phyloP scores from a whole-genome alignment of 2,113 vertebrate species.

The Zootoca vivipara region DNA sequence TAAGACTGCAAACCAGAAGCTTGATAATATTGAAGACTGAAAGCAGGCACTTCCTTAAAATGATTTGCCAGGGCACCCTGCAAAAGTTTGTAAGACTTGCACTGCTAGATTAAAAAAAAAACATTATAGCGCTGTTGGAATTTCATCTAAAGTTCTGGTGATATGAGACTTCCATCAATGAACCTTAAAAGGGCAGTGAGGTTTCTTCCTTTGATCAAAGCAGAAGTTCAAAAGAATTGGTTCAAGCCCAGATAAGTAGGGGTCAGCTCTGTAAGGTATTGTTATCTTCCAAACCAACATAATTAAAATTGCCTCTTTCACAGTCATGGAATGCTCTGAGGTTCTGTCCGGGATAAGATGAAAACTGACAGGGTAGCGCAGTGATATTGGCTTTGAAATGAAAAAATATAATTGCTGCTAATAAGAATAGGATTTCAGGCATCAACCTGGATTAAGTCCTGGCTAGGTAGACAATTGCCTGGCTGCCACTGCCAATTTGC shows the following conservation, averaged over 20 bases:
- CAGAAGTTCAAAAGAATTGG: constrained; percentile 41
- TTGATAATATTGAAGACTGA: neutral
- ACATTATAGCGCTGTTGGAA: neutral
- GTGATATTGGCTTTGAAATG: constrained; percentile 42
- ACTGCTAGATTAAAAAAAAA: neutral
- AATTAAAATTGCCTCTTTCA: constrained; percentile 48
- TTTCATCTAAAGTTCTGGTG: constrained; percentile 61
- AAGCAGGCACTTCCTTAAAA: neutral
- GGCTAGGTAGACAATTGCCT: constrained; percentile 9
- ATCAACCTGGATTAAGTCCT: neutral
- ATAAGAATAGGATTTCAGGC: constrained; percentile 34
- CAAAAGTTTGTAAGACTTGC: neutral
- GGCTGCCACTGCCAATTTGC: constrained; percentile 7
- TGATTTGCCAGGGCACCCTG: neutral
- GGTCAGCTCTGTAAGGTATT: constrained; percentile 49
- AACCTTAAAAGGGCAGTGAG: constrained; percentile 50
- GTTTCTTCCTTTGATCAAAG: constrained; percentile 65
- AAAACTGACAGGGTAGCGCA: constrained; percentile 15
- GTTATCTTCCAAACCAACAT: constrained; percentile 38
- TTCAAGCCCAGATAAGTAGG: constrained; percentile 44
- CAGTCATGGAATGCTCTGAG: neutral
- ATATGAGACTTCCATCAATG: constrained; percentile 60
- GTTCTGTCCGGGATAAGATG: constrained; percentile 30
- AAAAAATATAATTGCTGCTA: constrained; percentile 20
- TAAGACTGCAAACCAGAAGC: neutral